Base-by-base conservation (phyloP, 2,888 invertebrate genomes). In the Pristionchus mayeri region DNA sequence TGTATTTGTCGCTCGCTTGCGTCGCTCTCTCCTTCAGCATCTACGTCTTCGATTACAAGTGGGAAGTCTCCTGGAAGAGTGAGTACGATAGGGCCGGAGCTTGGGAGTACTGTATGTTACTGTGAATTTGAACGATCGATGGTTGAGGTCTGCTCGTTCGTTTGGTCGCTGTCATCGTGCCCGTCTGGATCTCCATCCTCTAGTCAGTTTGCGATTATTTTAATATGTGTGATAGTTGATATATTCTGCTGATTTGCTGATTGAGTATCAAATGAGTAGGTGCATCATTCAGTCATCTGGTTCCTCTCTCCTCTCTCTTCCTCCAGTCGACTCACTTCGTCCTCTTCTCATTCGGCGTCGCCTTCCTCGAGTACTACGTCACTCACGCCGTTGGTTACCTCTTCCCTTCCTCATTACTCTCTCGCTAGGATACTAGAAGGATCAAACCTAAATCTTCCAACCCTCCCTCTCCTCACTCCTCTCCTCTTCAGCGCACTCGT, bases 51-150 rank as follows among this genome's bases (percentile, higher is more conserved):
- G 40, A n/a, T n/a, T 71, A 71, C n/a, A 16, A n/a, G 24, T 37
- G 40, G 71, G 37, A 24, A 11, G 24, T 3, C 4, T 40, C 40
- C 7, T 40, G 40, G 71, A 71, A 44, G 71, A 24, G 71, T 71
- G 71, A 71, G 71, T 71, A 67, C 67, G 34, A 21, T 67, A 67
- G 67, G n/a, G 63, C 13, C 44, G 34, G 63, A 44, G 44, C 44
- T 44, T 44, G 44, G n/a, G 44, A 44, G 44, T 9, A 44, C 13
- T 44, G 44, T 13, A 44, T 9, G 44, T 6, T n/a, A n/a, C n/a
- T 9, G 44, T 6, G 44, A 9, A 44, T 44, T 44, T 6, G 44
- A 44, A 44, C 13, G 44, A 13, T 9, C n/a, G n/a, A 9, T 44
- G 44, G 16, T 71, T 40, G 18, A 71, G 71, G 40, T 40, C n/a